Percentiles rank a stretch among this genome's conserved stretches.
Evolutionary conservation across 2,888 invertebrate genomes (phyloP).

Genomic region (Pristionchus mayeri): DNA sequence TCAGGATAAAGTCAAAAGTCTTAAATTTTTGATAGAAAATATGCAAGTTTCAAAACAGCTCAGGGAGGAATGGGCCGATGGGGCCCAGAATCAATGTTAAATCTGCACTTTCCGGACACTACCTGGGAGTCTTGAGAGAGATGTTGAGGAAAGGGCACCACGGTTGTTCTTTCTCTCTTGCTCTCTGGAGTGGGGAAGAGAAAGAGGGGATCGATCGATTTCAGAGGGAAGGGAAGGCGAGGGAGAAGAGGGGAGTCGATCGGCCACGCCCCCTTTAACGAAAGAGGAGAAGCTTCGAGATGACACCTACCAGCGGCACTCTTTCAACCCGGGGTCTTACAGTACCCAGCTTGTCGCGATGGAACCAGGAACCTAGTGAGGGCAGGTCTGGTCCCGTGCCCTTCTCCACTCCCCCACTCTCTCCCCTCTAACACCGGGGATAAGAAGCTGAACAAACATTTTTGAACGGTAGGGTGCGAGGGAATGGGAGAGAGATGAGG

Average conservation of each 20-base stretch:
- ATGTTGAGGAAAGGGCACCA: no score
- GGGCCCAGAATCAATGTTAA: background rate
- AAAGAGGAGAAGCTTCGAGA: constrained; percentile 34
- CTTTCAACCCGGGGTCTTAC: no score
- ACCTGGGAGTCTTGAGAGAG: no score
- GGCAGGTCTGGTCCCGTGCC: no score
- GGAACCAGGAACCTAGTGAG: no score
- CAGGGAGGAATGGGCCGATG: no score
- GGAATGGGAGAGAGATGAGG: no score
- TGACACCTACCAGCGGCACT: background rate
- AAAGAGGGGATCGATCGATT: background rate
- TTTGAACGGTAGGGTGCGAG: constrained; percentile 37
- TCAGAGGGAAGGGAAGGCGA: background rate
- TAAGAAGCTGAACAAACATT: constrained; percentile 43
- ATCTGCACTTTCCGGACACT: background rate
- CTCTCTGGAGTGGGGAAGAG: background rate
- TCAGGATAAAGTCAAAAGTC: background rate
- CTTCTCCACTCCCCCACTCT: background rate
- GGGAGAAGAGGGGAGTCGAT: background rate
- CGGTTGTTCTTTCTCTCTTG: background rate
- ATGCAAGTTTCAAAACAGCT: no score
- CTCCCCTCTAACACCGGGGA: constrained; percentile 4
- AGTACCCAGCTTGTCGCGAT: no score
- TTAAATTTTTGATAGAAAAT: no score
- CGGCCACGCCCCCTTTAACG: background rate